These are phyloP conservation scores for Drosophila albomicans DNA, from an alignment of 1,140 invertebrate species.

Conservation along the genomic window DNA sequence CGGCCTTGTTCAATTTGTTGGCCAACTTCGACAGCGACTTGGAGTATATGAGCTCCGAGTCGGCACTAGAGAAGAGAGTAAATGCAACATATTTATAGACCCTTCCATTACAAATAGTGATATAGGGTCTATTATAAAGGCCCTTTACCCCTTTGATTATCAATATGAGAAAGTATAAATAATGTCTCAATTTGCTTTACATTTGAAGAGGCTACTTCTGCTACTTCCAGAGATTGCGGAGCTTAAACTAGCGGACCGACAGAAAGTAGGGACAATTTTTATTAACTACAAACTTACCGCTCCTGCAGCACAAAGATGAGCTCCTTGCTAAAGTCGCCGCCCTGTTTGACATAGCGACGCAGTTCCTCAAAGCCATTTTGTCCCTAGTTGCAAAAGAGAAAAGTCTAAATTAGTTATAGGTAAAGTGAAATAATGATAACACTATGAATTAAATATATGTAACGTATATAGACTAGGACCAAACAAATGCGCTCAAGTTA, in stretches of 20 bases:
- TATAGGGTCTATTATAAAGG: too few relatives aligned
- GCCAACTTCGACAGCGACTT: conserved; percentile 95
- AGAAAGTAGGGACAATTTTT: too few relatives aligned
- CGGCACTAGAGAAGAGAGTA: conserved; percentile 87
- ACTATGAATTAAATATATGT: background rate
- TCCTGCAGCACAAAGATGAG: conserved; percentile 94
- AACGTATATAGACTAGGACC: conserved; percentile 23
- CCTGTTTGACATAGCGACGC: conserved; percentile 95
- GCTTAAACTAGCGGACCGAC: too few relatives aligned
- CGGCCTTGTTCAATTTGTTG: conserved; percentile 93
- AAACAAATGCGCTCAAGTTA: conserved; percentile 38
- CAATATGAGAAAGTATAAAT: too few relatives aligned
- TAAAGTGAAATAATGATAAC: too few relatives aligned
- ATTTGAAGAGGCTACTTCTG: too few relatives aligned
- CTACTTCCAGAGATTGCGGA: too few relatives aligned
- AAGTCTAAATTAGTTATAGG: too few relatives aligned
- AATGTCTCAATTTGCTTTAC: too few relatives aligned
- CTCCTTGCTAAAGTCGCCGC: conserved; percentile 97
- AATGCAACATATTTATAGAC: too few relatives aligned
- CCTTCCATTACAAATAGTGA: too few relatives aligned
- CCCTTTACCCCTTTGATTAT: too few relatives aligned
- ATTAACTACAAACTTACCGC: conserved; percentile 87
- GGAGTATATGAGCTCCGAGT: conserved; percentile 95
- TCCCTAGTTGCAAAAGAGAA: conserved; percentile 87
- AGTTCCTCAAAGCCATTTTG: conserved; percentile 97